A percentile compares a stretch with the other conserved stretches of the same genome.
phyloP scores from a whole-genome alignment of 2,113 vertebrate species.

The Festucalex cinctus region DNA sequence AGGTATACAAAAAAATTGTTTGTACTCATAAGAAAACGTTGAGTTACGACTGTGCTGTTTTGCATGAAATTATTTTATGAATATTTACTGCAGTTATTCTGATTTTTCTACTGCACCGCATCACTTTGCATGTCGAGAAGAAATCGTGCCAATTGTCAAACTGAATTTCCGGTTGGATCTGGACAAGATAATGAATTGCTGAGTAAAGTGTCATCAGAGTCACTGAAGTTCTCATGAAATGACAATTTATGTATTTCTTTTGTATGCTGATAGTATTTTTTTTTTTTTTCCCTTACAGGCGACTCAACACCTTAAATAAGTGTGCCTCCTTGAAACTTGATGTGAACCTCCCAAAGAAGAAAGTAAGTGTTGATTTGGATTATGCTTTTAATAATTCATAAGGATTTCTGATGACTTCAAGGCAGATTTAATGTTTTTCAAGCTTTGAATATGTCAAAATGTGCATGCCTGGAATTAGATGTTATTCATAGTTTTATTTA shows the following conservation, averaged over 20 bases:
- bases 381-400: background rate
- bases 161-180: conserved; percentile 23
- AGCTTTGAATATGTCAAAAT: background rate
- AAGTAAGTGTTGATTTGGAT: conserved; percentile 76
- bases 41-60: too few species aligned
- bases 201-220: conserved; percentile 23
- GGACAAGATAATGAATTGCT: conserved; percentile 25
- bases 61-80: too few species aligned
- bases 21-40: too few species aligned
- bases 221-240: conserved; percentile 15
- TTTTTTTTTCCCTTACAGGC: conserved; percentile 73
- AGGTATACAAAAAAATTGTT: too few species aligned
- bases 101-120: too few species aligned
- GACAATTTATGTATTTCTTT: conserved; percentile 12
- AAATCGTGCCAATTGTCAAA: conserved; percentile 7
- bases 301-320: conserved; percentile 96
- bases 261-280: conserved; percentile 17
- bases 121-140: background rate
- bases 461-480: background rate
- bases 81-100: too few species aligned
- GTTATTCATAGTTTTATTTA: background rate
- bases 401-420: background rate
- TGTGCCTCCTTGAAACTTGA: conserved; percentile 99
- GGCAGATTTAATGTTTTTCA: background rate
- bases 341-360: conserved; percentile 92